Evolutionary conservation across 1,140 invertebrate genomes (phyloP).

Genomic region (Aphelenchoides fujianensis): DNA sequence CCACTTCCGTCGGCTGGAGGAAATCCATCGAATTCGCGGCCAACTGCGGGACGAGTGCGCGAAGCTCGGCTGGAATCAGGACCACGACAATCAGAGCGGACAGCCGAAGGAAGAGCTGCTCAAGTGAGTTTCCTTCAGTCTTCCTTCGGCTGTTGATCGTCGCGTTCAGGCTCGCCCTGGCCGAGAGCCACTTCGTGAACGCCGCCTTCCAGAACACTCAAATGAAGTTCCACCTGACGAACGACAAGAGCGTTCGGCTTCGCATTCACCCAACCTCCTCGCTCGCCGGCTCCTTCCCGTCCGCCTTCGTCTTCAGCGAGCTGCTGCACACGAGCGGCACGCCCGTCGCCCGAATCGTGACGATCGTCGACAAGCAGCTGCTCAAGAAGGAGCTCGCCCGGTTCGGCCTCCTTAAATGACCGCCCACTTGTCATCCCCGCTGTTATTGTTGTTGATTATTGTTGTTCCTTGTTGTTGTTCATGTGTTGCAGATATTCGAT

Average conservation of each 20-base stretch:
- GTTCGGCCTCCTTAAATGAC: not conserved
- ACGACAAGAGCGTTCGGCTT: constrained; percentile 70
- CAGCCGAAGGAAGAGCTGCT: no score
- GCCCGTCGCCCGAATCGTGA: not conserved
- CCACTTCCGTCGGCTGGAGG: constrained; percentile 78
- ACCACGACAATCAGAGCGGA: not conserved
- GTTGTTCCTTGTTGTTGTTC: no score
- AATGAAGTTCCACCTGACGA: constrained; percentile 72
- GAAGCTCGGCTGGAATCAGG: not conserved
- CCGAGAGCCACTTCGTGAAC: constrained; percentile 81
- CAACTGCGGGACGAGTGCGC: constrained; percentile 77
- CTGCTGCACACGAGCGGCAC: constrained; percentile 76
- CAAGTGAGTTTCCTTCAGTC: no score
- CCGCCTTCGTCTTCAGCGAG: constrained; percentile 82
- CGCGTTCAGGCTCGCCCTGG: constrained; percentile 69
- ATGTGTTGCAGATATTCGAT: no score
- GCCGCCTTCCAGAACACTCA: constrained; percentile 66
- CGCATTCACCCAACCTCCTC: constrained; percentile 79
- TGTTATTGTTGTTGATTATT: no score
- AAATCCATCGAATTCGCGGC: constrained; percentile 76
- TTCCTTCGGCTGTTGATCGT: not conserved
- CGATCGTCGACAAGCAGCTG: not conserved
- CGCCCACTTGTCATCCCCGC: no score
- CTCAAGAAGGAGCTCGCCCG: not conserved
- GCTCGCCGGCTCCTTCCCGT: constrained; percentile 73